These are phyloP conservation scores for Sinocyclocheilus grahami DNA, from an alignment of 2,113 vertebrate genomes.

Conservation along the genomic window DNA sequence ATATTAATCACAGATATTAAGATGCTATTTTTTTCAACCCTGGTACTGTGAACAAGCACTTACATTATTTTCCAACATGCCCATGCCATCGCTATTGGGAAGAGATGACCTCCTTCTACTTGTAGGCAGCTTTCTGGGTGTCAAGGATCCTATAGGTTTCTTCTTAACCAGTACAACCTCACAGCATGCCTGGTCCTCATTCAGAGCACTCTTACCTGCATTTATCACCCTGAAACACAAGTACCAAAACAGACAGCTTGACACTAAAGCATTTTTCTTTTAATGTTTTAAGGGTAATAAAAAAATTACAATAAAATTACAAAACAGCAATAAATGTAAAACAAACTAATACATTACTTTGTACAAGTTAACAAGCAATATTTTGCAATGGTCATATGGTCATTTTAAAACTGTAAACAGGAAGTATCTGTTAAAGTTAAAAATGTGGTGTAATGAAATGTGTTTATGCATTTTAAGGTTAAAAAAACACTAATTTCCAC, in stretches of 20 bases:
- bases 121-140: neutral
- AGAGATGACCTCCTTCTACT: neutral
- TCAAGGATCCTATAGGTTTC: slow-evolving; percentile 68
- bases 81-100: neutral
- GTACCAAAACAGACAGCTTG: neutral
- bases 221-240: slow-evolving; percentile 87
- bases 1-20: no score
- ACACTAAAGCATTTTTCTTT: neutral
- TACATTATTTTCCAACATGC: neutral
- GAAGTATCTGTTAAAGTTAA: no score
- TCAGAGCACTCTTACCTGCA: slow-evolving; percentile 93
- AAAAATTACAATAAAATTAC: no score
- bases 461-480: no score
- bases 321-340: no score
- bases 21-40: no score
- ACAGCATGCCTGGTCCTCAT: slow-evolving; percentile 97
- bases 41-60: neutral
- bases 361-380: no score
- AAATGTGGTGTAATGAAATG: no score
- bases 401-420: no score
- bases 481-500: no score
- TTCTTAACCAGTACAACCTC: slow-evolving; percentile 89
- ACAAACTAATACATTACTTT: no score
- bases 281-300: neutral
- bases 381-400: no score